phyloP scores from a whole-genome alignment of 2,113 vertebrate species.

The Grammomys surdaster region DNA sequence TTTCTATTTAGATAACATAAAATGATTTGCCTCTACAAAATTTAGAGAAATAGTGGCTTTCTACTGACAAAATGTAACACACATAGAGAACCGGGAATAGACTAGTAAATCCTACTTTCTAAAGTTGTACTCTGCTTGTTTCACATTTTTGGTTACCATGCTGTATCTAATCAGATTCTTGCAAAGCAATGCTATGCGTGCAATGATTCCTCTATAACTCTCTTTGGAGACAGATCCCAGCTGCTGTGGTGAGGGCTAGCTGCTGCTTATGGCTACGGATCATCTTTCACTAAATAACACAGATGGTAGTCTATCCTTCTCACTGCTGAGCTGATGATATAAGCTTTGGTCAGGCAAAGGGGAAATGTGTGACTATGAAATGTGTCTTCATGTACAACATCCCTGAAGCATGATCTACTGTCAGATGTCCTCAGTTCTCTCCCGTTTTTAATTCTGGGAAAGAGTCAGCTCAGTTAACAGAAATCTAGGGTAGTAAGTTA shows the following conservation, averaged over 20 bases:
- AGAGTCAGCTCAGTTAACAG: background rate
- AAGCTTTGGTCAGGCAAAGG: conserved; percentile 82
- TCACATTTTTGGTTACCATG: conserved; percentile 78
- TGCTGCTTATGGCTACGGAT: conserved; percentile 86
- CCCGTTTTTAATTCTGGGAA: conserved; percentile 44
- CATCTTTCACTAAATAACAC: conserved; percentile 88
- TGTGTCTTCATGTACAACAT: conserved; percentile 78
- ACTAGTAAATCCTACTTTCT: conserved; percentile 73
- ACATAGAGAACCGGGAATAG: background rate
- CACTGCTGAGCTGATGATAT: conserved; percentile 78
- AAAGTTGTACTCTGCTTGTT: conserved; percentile 73
- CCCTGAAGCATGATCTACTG: conserved; percentile 59
- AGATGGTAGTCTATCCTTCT: conserved; percentile 86
- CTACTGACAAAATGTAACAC: conserved; percentile 23
- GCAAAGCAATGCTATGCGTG: conserved; percentile 83
- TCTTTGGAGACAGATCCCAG: conserved; percentile 88
- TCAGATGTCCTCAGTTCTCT: conserved; percentile 65
- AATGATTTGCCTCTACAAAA: conserved; percentile 62
- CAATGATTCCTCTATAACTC: conserved; percentile 85
- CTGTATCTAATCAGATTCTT: conserved; percentile 84
- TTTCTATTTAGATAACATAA: conserved; percentile 24
- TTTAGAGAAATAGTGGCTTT: conserved; percentile 57
- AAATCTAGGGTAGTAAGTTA: background rate
- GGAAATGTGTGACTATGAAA: conserved; percentile 80
- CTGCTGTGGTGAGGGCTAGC: conserved; percentile 87